phyloP scores from a whole-genome alignment of 2,113 vertebrate species.

The Pseudopipra pipra region DNA sequence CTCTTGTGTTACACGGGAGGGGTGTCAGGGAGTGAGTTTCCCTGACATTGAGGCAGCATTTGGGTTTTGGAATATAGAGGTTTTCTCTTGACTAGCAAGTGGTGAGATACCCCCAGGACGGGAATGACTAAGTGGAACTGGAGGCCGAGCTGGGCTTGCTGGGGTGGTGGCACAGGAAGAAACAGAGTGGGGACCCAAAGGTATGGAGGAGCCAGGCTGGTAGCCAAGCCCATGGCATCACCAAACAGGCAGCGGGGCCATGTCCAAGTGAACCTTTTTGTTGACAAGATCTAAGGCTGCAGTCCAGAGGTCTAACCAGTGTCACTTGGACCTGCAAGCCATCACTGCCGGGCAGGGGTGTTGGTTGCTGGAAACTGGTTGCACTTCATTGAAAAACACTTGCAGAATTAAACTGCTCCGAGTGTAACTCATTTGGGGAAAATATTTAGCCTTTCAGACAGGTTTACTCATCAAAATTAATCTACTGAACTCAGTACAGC shows the following conservation, averaged over 20 bases:
- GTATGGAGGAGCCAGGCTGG: not conserved
- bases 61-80: not conserved
- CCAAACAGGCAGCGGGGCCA: not conserved
- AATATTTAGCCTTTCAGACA: not conserved
- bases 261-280: not conserved
- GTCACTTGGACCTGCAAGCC: not conserved
- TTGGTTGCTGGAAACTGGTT: not conserved
- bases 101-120: not conserved
- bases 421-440: not conserved
- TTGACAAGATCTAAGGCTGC: not conserved
- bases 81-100: not conserved
- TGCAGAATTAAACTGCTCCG: not conserved
- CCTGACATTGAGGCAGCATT: not conserved
- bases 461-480: not conserved
- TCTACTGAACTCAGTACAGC: not conserved
- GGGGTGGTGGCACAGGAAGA: not conserved
- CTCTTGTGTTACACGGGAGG: not conserved
- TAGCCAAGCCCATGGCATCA: not conserved
- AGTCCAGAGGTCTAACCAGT: not conserved
- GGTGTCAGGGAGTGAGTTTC: accelerated
- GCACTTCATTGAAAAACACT: not conserved
- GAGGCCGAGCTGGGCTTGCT: not conserved
- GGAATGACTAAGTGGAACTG: not conserved
- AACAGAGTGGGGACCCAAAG: too few species aligned
- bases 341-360: not conserved